Conservation (phyloP, 1,140 invertebrate species). For the Drosophila lini region DNA sequence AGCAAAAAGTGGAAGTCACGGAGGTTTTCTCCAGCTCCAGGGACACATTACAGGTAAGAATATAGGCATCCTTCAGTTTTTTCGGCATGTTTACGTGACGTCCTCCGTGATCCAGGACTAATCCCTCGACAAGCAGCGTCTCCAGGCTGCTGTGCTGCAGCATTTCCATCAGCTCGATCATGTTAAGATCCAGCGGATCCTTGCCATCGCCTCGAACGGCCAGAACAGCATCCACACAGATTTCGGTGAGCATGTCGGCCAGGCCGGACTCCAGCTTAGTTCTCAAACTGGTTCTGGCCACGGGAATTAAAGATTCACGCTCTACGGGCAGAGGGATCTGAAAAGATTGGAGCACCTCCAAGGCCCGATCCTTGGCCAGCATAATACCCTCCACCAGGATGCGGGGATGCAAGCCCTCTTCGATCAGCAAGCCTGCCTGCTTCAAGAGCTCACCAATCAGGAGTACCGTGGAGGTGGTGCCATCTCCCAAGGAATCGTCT, state of each 20-base stretch:
- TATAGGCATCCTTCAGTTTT: slow-evolving; percentile 95
- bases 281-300: slow-evolving; percentile 94
- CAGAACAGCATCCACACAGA: slow-evolving; percentile 95
- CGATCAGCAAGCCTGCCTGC: slow-evolving; percentile 94
- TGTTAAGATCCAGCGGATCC: slow-evolving; percentile 93
- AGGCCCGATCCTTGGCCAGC: slow-evolving; percentile 92
- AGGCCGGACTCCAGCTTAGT: slow-evolving; percentile 96
- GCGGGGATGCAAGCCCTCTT: slow-evolving; percentile 97
- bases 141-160: slow-evolving; percentile 98
- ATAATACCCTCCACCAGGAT: slow-evolving; percentile 99
- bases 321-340: slow-evolving; percentile 90
- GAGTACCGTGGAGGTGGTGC: slow-evolving; percentile 99
- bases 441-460: slow-evolving; percentile 99
- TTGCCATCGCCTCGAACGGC: slow-evolving; percentile 89
- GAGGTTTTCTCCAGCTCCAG: slow-evolving; percentile 99
- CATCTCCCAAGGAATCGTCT: slow-evolving; percentile 99
- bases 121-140: slow-evolving; percentile 92
- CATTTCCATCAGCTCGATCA: slow-evolving; percentile 99
- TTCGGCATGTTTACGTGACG: slow-evolving; percentile 99
- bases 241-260: slow-evolving; percentile 95
- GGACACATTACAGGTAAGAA: slow-evolving; percentile 98
- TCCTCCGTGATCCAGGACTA: slow-evolving; percentile 98
- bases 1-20: slow-evolving; percentile 99
- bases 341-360: slow-evolving; percentile 95
- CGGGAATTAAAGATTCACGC: slow-evolving; percentile 88